Evolutionary conservation across 2,888 invertebrate genomes (phyloP), one percentile per base, ranked within the genome.

Genomic region (Drosophila pseudotakahashii): DNA sequence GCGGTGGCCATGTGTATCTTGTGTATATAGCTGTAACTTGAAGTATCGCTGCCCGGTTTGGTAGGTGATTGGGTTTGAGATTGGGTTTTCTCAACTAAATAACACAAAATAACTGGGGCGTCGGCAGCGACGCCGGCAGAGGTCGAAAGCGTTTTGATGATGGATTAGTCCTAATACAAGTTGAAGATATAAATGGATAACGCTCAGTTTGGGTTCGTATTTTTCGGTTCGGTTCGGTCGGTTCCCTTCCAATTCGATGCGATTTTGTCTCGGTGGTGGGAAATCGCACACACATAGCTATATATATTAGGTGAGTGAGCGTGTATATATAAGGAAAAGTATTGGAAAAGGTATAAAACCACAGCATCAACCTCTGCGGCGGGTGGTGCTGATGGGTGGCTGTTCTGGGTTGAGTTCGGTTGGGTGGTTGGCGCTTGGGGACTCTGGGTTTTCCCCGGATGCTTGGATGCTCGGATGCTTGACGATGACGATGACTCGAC

Each of bases 401-500:
- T 11, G 6, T 30, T 47, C 32, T 7, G 13, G 23, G 13, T 13
- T 53, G 55, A 68, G 47, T 34, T 26, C 0, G 44, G 53, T 14
- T 16, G 55, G 45, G 58, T 45, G 60, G 36, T 23, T 32, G 30
- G 41, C 47, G 66, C 64, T 64, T 51, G 47, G 45, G 51, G 58
- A 55, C 45, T 52, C 45, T 10, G 51, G 58, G 54, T 66, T 73
- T 66, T 67, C 30, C 64, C 55, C 47, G 64, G 63, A 57, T 64
- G 64, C 53, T 57, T 72, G 64, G 63, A 47, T 47, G 64, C 53
- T 57, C 73, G 54, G 44, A 32, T 47, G 47, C 47, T 47, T 61
- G 61, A 67, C 78, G 79, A 81, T 86, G 85, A 85, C 73, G 79
- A 81, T 86, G 85, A 87, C 75, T 83, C 71, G 83, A 80, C 86